These are phyloP conservation scores for Lycia hirtaria DNA, from an alignment of 2,888 invertebrate species.

Conservation along the genomic window DNA sequence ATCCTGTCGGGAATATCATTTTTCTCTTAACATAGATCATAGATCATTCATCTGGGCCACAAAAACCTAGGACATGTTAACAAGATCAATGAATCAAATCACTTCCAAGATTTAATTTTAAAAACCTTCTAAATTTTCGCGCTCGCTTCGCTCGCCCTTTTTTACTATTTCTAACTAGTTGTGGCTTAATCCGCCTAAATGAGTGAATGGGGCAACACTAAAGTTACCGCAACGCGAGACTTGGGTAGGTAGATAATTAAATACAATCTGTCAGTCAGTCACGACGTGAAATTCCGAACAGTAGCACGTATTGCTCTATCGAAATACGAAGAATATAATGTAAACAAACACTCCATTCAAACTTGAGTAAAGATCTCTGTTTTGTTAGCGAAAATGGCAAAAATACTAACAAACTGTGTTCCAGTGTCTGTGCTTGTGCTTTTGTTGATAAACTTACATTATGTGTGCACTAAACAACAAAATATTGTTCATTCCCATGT, in stretches of 20 bases:
- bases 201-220: slow-evolving; percentile 11
- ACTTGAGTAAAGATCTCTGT: slow-evolving; percentile 52
- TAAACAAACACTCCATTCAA: slow-evolving; percentile 65
- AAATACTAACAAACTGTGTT: slow-evolving; percentile 50
- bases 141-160: too few relatives aligned
- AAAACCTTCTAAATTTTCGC: too few relatives aligned
- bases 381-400: slow-evolving; percentile 47
- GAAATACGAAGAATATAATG: slow-evolving; percentile 58
- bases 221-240: not conserved
- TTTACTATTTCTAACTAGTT: too few relatives aligned
- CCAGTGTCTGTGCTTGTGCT: slow-evolving; percentile 54
- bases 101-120: too few relatives aligned
- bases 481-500: slow-evolving; percentile 57
- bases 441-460: slow-evolving; percentile 50
- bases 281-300: slow-evolving; percentile 45
- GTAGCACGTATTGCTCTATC: slow-evolving; percentile 35
- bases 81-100: too few relatives aligned
- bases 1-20: too few relatives aligned
- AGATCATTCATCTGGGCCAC: too few relatives aligned
- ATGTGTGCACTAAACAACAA: slow-evolving; percentile 43
- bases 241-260: not conserved
- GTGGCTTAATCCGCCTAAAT: too few relatives aligned
- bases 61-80: too few relatives aligned
- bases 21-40: too few relatives aligned
- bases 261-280: slow-evolving; percentile 44